Conservation (phyloP, 2,113 vertebrate genomes). For the Jaculus jaculus region DNA sequence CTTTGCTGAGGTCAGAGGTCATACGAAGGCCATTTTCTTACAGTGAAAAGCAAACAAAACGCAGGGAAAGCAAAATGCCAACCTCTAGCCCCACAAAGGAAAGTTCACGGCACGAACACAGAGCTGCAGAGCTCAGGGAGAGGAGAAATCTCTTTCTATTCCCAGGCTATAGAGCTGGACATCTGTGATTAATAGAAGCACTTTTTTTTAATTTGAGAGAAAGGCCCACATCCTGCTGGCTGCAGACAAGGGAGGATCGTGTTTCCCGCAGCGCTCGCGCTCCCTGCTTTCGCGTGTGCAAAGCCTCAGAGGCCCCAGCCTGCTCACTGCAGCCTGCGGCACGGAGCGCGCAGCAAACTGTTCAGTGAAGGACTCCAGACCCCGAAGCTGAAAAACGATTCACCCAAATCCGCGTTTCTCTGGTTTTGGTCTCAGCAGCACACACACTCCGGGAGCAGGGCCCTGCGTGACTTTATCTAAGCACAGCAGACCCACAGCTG, state of each 20-base stretch:
- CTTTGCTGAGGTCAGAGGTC: slow-evolving; percentile 80
- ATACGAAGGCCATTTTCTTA: slow-evolving; percentile 78
- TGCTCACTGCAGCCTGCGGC: accelerated
- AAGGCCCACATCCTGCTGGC: slow-evolving; percentile 72
- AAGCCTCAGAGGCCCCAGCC: background rate
- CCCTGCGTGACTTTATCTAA: accelerated
- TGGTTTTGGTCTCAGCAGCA: background rate
- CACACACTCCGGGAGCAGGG: accelerated
- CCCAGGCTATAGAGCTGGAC: slow-evolving; percentile 76
- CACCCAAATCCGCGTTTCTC: background rate
- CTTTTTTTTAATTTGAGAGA: slow-evolving; percentile 36
- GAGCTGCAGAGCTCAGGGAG: slow-evolving; percentile 59
- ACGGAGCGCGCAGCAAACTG: accelerated
- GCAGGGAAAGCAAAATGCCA: slow-evolving; percentile 43
- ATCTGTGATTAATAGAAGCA: slow-evolving; percentile 84
- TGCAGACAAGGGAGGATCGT: slow-evolving; percentile 70
- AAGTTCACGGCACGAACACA: slow-evolving; percentile 54
- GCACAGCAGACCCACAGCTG: accelerated
- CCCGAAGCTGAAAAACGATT: background rate
- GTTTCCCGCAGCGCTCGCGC: slow-evolving; percentile 75
- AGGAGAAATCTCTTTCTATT: slow-evolving; percentile 65
- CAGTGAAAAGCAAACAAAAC: slow-evolving; percentile 51
- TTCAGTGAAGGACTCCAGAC: too few species aligned
- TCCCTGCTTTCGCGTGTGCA: slow-evolving; percentile 12
- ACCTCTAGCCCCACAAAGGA: slow-evolving; percentile 53